Conservation (phyloP, 2,888 invertebrate species). For the Electrophaes corylata region DNA sequence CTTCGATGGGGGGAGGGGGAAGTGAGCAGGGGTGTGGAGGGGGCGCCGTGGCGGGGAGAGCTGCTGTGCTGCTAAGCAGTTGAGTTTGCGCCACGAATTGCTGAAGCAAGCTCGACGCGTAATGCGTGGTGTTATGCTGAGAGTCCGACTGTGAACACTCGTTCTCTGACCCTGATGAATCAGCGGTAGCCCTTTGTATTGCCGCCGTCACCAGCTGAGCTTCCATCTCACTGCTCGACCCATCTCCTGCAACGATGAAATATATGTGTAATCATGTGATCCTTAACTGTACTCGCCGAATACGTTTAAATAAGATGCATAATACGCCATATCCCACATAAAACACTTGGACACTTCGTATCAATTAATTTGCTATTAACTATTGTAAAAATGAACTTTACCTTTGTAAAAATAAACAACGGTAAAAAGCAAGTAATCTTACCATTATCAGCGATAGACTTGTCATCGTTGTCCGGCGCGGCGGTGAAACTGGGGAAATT, state of each 20-base stretch:
- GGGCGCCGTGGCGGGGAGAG: constrained; percentile 45
- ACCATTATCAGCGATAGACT: constrained; percentile 81
- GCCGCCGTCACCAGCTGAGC: constrained; percentile 90
- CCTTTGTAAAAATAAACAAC: too few species aligned
- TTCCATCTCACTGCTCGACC: constrained; percentile 90
- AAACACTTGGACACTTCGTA: too few species aligned
- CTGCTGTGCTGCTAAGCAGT: constrained; percentile 83
- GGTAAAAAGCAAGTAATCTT: constrained; percentile 39
- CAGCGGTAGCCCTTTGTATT: constrained; percentile 88
- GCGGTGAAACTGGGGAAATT: constrained; percentile 82
- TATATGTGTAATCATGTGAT: constrained; percentile 3
- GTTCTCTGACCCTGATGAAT: constrained; percentile 89
- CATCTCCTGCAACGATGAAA: constrained; percentile 75
- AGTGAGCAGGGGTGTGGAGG: constrained; percentile 55
- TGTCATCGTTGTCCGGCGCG: constrained; percentile 74
- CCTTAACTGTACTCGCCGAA: background rate
- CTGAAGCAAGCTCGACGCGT: constrained; percentile 90
- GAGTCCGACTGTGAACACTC: constrained; percentile 84
- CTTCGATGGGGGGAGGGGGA: constrained; percentile 59
- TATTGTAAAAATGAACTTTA: too few species aligned
- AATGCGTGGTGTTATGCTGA: constrained; percentile 85
- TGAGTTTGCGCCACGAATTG: constrained; percentile 93
- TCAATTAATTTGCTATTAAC: too few species aligned
- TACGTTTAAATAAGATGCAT: background rate
- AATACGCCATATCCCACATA: too few species aligned